phyloP scores from a whole-genome alignment of 2,113 vertebrate genomes.

The Halichoeres trimaculatus region DNA sequence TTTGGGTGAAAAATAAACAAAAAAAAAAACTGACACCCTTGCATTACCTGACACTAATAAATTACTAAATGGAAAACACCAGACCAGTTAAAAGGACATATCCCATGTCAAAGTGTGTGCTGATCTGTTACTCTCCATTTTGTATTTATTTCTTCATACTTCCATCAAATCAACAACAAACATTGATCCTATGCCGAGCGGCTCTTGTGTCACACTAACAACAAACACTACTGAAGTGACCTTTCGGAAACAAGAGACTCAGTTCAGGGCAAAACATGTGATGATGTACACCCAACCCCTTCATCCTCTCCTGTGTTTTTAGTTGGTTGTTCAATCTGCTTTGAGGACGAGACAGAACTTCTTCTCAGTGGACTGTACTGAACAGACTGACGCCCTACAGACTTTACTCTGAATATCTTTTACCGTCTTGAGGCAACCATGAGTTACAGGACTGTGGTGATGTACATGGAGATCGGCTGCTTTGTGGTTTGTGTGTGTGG shows the following conservation, averaged over 20 bases:
- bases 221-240: slow-evolving; percentile 59
- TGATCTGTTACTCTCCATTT: too few species aligned
- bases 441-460: slow-evolving; percentile 76
- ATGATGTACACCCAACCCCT: slow-evolving; percentile 38
- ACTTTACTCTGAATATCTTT: neutral
- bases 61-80: too few species aligned
- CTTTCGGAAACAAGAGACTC: slow-evolving; percentile 44
- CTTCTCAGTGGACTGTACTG: neutral
- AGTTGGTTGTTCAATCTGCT: neutral
- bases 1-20: too few species aligned
- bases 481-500: slow-evolving; percentile 87
- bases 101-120: too few species aligned
- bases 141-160: too few species aligned
- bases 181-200: slow-evolving; percentile 22
- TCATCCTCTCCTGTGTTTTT: neutral
- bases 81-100: too few species aligned
- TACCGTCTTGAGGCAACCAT: slow-evolving; percentile 52
- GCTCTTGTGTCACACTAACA: slow-evolving; percentile 34
- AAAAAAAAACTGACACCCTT: too few species aligned
- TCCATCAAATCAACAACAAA: neutral
- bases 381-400: neutral
- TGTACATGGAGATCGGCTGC: slow-evolving; percentile 89
- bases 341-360: neutral
- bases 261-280: slow-evolving; percentile 48
- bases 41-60: too few species aligned